phyloP scores from a whole-genome alignment of 1,140 invertebrate genomes.

The Oedothorax gibbosus region DNA sequence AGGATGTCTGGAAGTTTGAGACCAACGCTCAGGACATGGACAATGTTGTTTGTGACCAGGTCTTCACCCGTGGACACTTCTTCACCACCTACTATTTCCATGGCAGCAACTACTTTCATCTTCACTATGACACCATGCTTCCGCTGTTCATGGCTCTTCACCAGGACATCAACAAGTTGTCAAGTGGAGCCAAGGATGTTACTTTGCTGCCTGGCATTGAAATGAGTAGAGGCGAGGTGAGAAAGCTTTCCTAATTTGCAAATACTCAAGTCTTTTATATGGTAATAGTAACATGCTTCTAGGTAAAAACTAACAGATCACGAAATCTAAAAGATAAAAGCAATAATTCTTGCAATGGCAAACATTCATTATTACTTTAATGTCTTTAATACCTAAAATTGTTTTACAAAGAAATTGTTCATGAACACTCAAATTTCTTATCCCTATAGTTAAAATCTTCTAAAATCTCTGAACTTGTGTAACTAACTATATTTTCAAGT shows the following conservation, averaged over 20 bases:
- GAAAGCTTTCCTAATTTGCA: background rate
- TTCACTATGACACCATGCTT: slow-evolving; percentile 63
- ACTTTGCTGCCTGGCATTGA: slow-evolving; percentile 63
- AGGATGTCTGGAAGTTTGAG: slow-evolving; percentile 59
- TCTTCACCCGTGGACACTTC: slow-evolving; percentile 61
- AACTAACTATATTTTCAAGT: too few species aligned
- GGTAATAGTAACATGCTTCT: too few species aligned
- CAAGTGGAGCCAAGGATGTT: slow-evolving; percentile 41
- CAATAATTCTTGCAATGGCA: too few species aligned
- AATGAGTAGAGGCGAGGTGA: slow-evolving; percentile 60
- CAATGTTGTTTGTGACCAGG: slow-evolving; percentile 60
- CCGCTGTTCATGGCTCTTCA: slow-evolving; percentile 61
- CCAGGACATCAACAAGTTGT: slow-evolving; percentile 20
- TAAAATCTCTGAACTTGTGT: too few species aligned
- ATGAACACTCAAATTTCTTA: too few species aligned
- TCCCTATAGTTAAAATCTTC: too few species aligned
- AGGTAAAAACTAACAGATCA: too few species aligned
- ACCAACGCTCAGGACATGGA: background rate
- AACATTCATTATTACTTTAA: too few species aligned
- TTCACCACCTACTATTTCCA: slow-evolving; percentile 62
- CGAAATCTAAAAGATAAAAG: too few species aligned
- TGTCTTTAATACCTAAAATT: too few species aligned
- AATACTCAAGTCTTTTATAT: background rate
- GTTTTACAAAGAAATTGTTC: too few species aligned
- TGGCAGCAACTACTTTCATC: slow-evolving; percentile 63